These are phyloP conservation scores for Neofelis nebulosa DNA, from an alignment of 2,113 vertebrate species.

Conservation along the genomic window DNA sequence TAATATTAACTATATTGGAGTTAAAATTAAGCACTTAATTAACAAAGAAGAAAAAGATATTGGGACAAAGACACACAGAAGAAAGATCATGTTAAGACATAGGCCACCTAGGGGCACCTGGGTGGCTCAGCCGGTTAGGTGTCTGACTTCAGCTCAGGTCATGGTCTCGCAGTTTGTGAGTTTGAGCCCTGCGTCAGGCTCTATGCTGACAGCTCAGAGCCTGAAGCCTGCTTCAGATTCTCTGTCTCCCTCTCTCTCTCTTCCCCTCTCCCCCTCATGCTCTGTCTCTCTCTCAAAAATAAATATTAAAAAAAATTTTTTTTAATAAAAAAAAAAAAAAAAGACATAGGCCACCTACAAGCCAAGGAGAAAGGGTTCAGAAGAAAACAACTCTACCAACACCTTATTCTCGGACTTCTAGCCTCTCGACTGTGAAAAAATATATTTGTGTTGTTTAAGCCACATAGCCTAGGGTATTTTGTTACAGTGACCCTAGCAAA, in stretches of 20 bases:
- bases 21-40: background rate
- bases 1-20: background rate
- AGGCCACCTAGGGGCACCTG: too few species aligned
- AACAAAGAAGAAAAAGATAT: background rate
- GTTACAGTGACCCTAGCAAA: background rate
- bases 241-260: too few species aligned
- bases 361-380: background rate
- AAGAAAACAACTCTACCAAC: background rate
- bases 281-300: too few species aligned
- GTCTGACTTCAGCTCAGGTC: too few species aligned
- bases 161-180: too few species aligned
- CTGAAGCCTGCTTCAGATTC: too few species aligned
- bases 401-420: background rate
- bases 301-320: too few species aligned
- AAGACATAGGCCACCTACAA: background rate
- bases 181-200: too few species aligned
- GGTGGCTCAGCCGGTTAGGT: too few species aligned
- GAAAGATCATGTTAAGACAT: background rate
- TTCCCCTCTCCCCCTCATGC: too few species aligned
- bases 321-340: too few species aligned
- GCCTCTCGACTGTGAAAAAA: background rate
- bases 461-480: background rate
- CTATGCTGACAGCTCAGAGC: too few species aligned
- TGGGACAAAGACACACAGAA: background rate
- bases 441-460: background rate